phyloP scores from a whole-genome alignment of 1,140 invertebrate species.

The Sesamia nonagrioides region DNA sequence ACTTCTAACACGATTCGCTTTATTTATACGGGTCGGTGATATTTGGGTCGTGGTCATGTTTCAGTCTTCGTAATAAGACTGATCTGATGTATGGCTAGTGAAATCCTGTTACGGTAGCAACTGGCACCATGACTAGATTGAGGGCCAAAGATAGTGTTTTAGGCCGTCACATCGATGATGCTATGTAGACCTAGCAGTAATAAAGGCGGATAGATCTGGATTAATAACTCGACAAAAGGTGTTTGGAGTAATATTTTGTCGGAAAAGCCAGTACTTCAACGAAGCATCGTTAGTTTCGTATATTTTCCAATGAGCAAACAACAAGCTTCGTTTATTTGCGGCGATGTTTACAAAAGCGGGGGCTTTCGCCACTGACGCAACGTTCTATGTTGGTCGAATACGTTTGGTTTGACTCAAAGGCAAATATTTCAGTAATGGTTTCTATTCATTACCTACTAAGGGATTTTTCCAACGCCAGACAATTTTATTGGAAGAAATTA shows the following conservation, averaged over 20 bases:
- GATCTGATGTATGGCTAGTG: neutral
- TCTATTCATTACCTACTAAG: constrained; percentile 15
- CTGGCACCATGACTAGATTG: neutral
- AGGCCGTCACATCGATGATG: neutral
- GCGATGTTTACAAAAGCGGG: constrained; percentile 73
- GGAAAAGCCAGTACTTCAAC: constrained; percentile 35
- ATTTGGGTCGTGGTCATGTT: constrained; percentile 31
- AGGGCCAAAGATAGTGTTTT: neutral
- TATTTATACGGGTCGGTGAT: constrained; percentile 61
- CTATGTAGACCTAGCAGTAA: neutral
- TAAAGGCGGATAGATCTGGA: neutral
- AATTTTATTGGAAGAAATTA: too few relatives aligned
- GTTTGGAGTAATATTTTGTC: neutral
- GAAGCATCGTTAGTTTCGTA: constrained; percentile 54
- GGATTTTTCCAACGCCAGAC: neutral
- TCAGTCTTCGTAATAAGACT: neutral
- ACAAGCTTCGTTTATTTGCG: constrained; percentile 77
- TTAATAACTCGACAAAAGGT: neutral
- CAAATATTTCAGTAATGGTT: constrained; percentile 5
- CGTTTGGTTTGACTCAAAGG: constrained; percentile 13
- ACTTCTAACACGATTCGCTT: constrained; percentile 72
- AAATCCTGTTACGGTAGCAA: neutral
- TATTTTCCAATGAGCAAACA: constrained; percentile 71
- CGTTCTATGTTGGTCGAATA: constrained; percentile 57
- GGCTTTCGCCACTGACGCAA: constrained; percentile 76